Percentiles rank a stretch among this genome's conserved stretches.
Evolutionary conservation across 1,140 invertebrate genomes (phyloP).

Genomic region (Hylaeus anthracinus): DNA sequence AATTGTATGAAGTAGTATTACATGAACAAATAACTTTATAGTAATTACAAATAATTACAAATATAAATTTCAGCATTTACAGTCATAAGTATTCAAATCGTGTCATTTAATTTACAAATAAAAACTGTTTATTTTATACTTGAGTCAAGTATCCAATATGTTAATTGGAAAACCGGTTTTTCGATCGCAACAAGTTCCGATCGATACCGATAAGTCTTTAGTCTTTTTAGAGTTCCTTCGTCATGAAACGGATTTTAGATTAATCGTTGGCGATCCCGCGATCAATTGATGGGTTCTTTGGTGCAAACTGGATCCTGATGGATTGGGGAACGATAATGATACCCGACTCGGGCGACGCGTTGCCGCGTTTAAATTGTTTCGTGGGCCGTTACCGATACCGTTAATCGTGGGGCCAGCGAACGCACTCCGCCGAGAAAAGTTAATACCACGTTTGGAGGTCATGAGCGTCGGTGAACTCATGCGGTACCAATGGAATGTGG

Average conservation of each 20-base stretch:
- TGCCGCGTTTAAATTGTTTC: conserved; percentile 59
- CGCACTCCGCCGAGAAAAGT: conserved; percentile 35
- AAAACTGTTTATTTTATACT: too few species aligned
- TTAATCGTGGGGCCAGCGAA: conserved; percentile 55
- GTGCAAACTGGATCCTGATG: neutral
- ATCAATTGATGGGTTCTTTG: neutral
- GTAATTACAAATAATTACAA: too few species aligned
- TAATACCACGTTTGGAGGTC: conserved; percentile 26
- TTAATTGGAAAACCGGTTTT: too few species aligned
- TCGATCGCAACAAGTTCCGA: too few species aligned
- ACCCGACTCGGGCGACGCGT: conserved; percentile 25
- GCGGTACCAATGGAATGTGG: neutral
- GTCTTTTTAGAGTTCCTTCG: too few species aligned
- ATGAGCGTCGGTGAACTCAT: neutral
- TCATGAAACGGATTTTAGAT: neutral
- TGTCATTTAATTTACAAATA: too few species aligned
- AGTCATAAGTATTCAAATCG: too few species aligned
- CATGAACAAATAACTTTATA: too few species aligned
- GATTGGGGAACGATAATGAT: conserved; percentile 25
- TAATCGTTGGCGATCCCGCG: neutral
- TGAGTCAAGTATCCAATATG: too few species aligned
- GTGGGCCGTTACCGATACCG: conserved; percentile 67
- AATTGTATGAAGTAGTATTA: too few species aligned
- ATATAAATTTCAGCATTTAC: too few species aligned
- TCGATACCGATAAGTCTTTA: too few species aligned